phyloP scores from a whole-genome alignment of 1,140 invertebrate genomes.

The Caerostris extrusa region DNA sequence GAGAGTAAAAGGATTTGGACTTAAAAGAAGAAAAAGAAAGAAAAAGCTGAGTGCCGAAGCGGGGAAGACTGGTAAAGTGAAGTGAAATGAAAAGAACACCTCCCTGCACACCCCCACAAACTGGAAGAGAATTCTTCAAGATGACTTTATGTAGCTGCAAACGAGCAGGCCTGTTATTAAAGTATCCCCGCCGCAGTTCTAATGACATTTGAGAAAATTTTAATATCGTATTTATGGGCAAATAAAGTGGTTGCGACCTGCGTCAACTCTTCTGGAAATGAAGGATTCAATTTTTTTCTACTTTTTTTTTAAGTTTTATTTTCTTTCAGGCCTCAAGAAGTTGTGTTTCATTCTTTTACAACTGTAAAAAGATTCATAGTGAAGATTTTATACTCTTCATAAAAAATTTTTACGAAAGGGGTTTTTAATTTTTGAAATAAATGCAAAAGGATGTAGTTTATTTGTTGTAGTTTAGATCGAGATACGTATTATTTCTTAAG shows the following conservation, averaged over 20 bases:
- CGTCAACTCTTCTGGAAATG: background rate
- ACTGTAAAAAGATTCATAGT: conserved; percentile 9
- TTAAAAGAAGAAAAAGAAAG: background rate
- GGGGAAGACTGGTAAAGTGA: background rate
- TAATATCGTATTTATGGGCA: conserved; percentile 39
- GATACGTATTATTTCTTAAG: too few relatives aligned
- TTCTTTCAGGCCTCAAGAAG: background rate
- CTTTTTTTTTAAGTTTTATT: conserved; percentile 2
- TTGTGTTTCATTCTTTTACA: background rate
- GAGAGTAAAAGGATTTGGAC: conserved; percentile 32
- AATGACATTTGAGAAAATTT: conserved; percentile 47
- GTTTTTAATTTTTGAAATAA: background rate
- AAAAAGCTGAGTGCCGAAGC: background rate
- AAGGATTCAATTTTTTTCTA: background rate
- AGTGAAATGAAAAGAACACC: conserved; percentile 33
- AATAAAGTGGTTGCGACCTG: conserved; percentile 36
- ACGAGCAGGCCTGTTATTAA: conserved; percentile 30
- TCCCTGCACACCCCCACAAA: background rate
- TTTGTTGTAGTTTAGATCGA: too few relatives aligned
- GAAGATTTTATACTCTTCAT: conserved; percentile 8
- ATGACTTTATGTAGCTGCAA: conserved; percentile 57
- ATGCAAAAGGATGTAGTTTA: background rate
- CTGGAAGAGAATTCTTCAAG: conserved; percentile 17
- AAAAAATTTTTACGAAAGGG: background rate
- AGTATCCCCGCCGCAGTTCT: conserved; percentile 4